Percentiles rank a stretch among this genome's conserved stretches.
These are phyloP conservation scores for Sinonovacula constricta DNA, from an alignment of 1,140 invertebrate species.

Conservation along the genomic window DNA sequence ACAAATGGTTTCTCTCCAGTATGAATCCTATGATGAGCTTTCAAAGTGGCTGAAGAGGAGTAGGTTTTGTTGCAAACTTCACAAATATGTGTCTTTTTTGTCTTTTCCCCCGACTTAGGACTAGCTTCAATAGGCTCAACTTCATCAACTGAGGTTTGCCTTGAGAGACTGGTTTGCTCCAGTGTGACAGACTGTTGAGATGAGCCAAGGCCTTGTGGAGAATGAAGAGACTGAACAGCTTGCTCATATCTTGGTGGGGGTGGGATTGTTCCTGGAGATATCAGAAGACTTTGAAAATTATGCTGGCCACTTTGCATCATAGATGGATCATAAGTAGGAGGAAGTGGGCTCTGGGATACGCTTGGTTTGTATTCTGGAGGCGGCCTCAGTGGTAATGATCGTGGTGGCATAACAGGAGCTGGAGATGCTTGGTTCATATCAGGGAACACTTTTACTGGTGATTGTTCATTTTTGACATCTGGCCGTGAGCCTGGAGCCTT, in stretches of 20 bases:
- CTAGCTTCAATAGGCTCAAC: slow-evolving; percentile 12
- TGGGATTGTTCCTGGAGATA: too few relatives aligned
- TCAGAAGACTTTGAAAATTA: neutral
- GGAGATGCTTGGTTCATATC: too few relatives aligned
- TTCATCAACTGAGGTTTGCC: slow-evolving; percentile 39
- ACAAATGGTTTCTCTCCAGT: slow-evolving; percentile 53
- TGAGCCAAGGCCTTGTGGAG: neutral
- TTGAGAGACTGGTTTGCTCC: neutral
- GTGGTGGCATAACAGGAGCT: too few relatives aligned
- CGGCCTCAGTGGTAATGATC: too few relatives aligned
- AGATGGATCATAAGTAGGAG: too few relatives aligned
- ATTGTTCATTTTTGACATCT: too few relatives aligned
- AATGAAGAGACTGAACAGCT: neutral
- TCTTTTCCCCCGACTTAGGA: slow-evolving; percentile 11
- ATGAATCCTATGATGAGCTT: slow-evolving; percentile 44
- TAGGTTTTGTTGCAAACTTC: slow-evolving; percentile 37
- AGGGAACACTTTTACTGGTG: too few relatives aligned
- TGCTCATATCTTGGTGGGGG: neutral
- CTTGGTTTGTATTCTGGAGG: too few relatives aligned
- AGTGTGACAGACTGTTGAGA: neutral
- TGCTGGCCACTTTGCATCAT: neutral
- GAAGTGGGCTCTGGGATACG: too few relatives aligned
- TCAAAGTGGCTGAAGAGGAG: slow-evolving; percentile 39
- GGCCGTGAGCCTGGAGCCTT: too few relatives aligned
- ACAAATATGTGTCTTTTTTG: slow-evolving; percentile 34